Evolutionary conservation across 2,113 vertebrate genomes (phyloP), one percentile per base, ranked within the genome.

Genomic region (Phalacrocorax carbo): DNA sequence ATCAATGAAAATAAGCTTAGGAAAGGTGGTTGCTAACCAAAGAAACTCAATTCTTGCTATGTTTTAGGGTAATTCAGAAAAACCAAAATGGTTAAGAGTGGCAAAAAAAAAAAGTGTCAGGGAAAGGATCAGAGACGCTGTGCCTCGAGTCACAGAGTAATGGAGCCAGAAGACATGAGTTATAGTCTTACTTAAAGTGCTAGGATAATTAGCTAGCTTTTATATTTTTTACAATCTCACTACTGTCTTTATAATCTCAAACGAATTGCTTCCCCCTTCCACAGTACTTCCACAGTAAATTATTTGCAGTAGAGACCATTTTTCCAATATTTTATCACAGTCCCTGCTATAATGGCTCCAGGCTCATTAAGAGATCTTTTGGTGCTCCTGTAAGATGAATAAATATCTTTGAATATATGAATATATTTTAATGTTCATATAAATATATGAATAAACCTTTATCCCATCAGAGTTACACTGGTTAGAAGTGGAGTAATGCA

Each of bases 361-460:
- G 65, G 72, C 61, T 94, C 61, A 89, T 91, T 87, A 92, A 51
- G 23, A 78, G 55, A 68, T 64, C 40, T 86, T 86, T 77, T 65
- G 54, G 46, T 92, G 38, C 29, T 95, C 27, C 64, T 48, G 26
- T 60, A 84, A 68, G 64, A 89, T 94, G 60, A 94, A 95, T 94
- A 92, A 91, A 84, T 83, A 82, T 55, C 0, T 88, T 86, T 54
- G 86, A 90, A 81, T 78, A 78, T 48, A 88, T 84, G 32, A 88
- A 92, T 88, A 51, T 71, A 62, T 88, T 87, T 92, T 65, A 88
- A 90, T 70, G 32, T 32, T 75, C 27, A 36, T 68, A 86, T 81
- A 84, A 94, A 93, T 86, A 86, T 29, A 90, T 83, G 13, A 93
- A 57, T 86, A 88, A 77, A 88, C 7, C 11, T 80, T 89, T 75